phyloP scores from a whole-genome alignment of 1,140 invertebrate genomes.

The Apis mellifera region DNA sequence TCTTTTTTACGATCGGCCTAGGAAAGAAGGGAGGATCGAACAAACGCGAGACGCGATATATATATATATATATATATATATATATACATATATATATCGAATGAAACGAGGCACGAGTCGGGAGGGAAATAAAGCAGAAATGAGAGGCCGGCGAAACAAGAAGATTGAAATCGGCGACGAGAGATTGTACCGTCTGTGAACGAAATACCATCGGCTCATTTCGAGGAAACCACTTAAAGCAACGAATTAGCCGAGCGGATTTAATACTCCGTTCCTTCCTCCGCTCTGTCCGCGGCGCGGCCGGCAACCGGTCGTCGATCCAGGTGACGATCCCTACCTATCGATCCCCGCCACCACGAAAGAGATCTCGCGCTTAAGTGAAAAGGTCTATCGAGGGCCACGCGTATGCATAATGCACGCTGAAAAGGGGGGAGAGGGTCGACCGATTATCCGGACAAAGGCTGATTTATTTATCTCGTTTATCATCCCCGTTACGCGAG shows the following conservation, averaged over 20 bases:
- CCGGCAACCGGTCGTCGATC: constrained; percentile 19
- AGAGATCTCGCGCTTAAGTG: constrained; percentile 23
- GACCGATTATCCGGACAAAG: constrained; percentile 32
- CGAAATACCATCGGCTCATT: background rate
- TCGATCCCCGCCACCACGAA: background rate
- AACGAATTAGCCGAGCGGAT: constrained; percentile 7
- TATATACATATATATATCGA: too few relatives aligned
- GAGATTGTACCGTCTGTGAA: background rate
- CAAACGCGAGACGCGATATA: background rate
- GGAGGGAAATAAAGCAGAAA: too few relatives aligned
- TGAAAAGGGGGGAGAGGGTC: background rate
- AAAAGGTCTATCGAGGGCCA: constrained; percentile 21
- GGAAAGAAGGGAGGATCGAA: background rate
- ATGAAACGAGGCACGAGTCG: background rate
- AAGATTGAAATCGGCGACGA: background rate
- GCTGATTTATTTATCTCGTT: constrained; percentile 19
- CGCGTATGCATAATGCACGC: constrained; percentile 31
- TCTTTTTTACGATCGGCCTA: too few relatives aligned
- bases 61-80: too few relatives aligned
- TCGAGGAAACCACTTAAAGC: constrained; percentile 12
- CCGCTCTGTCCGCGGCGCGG: background rate
- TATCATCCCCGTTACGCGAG: background rate
- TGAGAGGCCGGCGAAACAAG: background rate
- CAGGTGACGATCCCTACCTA: constrained; percentile 3
- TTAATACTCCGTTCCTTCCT: background rate